phyloP scores from a whole-genome alignment of 23 tunicate species.

The Styela plicata region DNA sequence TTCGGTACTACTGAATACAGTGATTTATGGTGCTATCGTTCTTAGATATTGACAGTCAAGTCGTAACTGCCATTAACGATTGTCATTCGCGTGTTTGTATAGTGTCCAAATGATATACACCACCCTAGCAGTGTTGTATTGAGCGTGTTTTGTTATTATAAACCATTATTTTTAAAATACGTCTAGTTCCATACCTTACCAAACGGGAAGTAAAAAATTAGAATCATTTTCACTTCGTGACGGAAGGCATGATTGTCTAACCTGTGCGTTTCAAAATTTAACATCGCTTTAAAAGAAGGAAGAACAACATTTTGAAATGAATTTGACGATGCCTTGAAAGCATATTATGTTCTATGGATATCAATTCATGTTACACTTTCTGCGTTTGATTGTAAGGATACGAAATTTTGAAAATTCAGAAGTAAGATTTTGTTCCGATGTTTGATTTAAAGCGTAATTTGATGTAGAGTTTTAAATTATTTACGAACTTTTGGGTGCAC shows the following conservation, averaged over 20 bases:
- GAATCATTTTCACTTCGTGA: no score
- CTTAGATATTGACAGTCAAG: not conserved
- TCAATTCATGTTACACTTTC: not conserved
- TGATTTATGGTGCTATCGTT: not conserved
- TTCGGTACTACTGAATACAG: not conserved
- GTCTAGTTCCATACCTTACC: no score
- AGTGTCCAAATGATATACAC: not conserved
- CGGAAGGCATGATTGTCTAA: no score
- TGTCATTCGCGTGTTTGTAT: not conserved
- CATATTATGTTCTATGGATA: not conserved
- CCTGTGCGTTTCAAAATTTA: no score
- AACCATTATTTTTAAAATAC: no score
- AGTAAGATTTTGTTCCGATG: not conserved
- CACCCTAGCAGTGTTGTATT: no score
- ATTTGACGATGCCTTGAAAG: not conserved
- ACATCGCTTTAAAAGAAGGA: no score
- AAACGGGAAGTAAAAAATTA: no score
- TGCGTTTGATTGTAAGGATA: not conserved
- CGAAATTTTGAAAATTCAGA: not conserved
- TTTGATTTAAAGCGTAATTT: not conserved
- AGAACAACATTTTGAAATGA: no score
- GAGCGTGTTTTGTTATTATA: no score
- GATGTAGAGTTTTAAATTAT: not conserved
- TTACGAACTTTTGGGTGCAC: not conserved
- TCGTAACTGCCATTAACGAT: not conserved